Evolutionary conservation across 1,140 invertebrate species (phyloP).

Genomic region (Anoplophora glabripennis): DNA sequence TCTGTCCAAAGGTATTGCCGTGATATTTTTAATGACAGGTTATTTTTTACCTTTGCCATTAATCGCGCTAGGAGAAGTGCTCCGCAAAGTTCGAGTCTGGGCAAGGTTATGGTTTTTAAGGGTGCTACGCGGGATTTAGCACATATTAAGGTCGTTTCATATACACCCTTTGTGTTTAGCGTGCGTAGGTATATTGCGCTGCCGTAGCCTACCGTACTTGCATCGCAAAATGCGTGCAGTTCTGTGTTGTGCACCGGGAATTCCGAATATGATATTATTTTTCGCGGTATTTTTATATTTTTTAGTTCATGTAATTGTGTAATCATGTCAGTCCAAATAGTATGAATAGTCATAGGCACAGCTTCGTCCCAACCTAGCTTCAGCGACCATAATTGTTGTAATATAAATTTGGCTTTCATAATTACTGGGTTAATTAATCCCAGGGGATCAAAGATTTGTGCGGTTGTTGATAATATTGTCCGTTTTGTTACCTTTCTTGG

Average conservation of each 20-base stretch:
- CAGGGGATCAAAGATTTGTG: too few species aligned
- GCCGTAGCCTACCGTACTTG: slow-evolving; percentile 38
- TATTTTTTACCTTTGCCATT: slow-evolving; percentile 13
- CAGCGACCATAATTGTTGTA: slow-evolving; percentile 47
- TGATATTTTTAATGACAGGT: slow-evolving; percentile 12
- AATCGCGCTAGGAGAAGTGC: slow-evolving; percentile 29
- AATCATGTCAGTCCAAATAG: slow-evolving; percentile 13
- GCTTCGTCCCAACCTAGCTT: slow-evolving; percentile 23
- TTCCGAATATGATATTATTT: neutral
- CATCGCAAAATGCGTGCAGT: slow-evolving; percentile 44
- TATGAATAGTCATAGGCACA: slow-evolving; percentile 4
- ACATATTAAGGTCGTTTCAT: slow-evolving; percentile 24
- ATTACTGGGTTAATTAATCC: too few species aligned
- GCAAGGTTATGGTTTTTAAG: slow-evolving; percentile 37
- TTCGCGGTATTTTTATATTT: slow-evolving; percentile 7
- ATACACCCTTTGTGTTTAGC: slow-evolving; percentile 10
- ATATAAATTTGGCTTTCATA: slow-evolving; percentile 49
- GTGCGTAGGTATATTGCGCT: slow-evolving; percentile 37
- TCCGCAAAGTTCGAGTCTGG: slow-evolving; percentile 34
- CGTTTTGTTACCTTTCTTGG: slow-evolving; percentile 21
- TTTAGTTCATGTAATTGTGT: slow-evolving; percentile 10
- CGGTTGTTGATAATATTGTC: slow-evolving; percentile 22
- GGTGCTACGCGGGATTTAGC: slow-evolving; percentile 42
- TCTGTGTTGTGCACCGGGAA: slow-evolving; percentile 9
- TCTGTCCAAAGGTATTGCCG: slow-evolving; percentile 46